Conservation (phyloP, 2,797 vertebrate genomes). For the Muraenolepis orangiensis region DNA sequence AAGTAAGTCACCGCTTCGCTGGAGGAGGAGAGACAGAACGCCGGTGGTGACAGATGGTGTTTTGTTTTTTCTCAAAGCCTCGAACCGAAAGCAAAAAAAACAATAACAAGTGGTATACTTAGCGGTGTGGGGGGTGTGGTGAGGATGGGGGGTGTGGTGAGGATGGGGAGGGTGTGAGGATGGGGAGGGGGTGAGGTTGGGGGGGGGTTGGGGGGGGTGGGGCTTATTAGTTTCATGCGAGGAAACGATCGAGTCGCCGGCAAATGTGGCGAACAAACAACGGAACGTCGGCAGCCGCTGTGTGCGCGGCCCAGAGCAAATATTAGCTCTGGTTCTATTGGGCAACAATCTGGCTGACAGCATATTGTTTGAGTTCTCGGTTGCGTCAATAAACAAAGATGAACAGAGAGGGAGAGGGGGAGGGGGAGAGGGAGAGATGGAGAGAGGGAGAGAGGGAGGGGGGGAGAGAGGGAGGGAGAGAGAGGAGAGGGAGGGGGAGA, state of each 20-base stretch:
- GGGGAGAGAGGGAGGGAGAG: no score
- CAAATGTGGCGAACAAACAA: conserved; percentile 60
- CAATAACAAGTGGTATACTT: conserved; percentile 60
- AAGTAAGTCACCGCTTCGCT: no score
- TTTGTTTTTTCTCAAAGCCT: no score
- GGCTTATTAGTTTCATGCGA: conserved; percentile 67
- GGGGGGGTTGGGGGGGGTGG: background rate
- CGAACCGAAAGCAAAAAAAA: conserved; percentile 46
- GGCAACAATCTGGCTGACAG: conserved; percentile 61
- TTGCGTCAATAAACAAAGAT: conserved; percentile 54
- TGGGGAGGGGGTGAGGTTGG: conserved; percentile 16
- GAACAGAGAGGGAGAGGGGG: conserved; percentile 42
- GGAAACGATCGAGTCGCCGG: conserved; percentile 57
- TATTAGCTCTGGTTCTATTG: conserved; percentile 64
- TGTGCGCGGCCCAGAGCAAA: conserved; percentile 56
- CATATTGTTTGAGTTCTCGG: conserved; percentile 53
- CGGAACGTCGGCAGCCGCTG: conserved; percentile 17
- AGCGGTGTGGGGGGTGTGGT: conserved; percentile 34
- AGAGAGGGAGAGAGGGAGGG: no score
- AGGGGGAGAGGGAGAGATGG: no score
- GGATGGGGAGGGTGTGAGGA: background rate
- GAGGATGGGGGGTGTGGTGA: conserved; percentile 20
- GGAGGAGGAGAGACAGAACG: no score
- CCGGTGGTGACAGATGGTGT: no score
- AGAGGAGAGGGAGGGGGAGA: no score